A percentile compares a stretch with the other conserved stretches of the same genome.
Evolutionary conservation across 2,797 vertebrate species (phyloP).

Genomic region (Poecilia velifera): DNA sequence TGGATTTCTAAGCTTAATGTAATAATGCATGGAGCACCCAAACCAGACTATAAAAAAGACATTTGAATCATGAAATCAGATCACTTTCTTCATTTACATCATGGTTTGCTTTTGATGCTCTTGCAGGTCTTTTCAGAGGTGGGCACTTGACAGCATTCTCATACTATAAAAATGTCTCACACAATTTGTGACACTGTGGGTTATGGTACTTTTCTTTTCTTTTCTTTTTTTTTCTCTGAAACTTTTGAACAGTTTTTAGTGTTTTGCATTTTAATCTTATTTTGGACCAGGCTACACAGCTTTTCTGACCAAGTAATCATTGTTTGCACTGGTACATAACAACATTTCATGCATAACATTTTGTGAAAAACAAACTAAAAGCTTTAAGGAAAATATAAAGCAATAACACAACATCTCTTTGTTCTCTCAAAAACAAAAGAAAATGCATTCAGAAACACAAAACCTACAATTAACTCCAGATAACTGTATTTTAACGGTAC

Average conservation of each 20-base stretch:
- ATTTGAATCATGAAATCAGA: no score
- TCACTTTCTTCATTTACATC: no score
- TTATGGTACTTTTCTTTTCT: background rate
- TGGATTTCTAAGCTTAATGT: no score
- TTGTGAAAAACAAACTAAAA: background rate
- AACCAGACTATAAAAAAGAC: no score
- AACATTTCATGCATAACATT: background rate
- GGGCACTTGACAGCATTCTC: no score
- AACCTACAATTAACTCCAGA: background rate
- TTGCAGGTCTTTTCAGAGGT: no score
- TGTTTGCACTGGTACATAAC: background rate
- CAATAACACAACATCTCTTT: background rate
- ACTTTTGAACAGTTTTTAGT: background rate
- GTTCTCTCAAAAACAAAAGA: background rate
- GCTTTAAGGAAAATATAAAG: background rate
- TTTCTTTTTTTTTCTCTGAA: background rate
- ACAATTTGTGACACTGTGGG: no score
- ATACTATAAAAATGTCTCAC: no score
- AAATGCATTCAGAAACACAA: background rate
- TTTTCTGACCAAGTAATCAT: background rate
- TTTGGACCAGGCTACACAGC: no score
- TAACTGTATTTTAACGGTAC: background rate
- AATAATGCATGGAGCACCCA: no score
- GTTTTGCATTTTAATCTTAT: no score
- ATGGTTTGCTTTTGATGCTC: no score